Base-by-base conservation (phyloP, 1,140 invertebrate genomes). In the Planococcus citri region DNA sequence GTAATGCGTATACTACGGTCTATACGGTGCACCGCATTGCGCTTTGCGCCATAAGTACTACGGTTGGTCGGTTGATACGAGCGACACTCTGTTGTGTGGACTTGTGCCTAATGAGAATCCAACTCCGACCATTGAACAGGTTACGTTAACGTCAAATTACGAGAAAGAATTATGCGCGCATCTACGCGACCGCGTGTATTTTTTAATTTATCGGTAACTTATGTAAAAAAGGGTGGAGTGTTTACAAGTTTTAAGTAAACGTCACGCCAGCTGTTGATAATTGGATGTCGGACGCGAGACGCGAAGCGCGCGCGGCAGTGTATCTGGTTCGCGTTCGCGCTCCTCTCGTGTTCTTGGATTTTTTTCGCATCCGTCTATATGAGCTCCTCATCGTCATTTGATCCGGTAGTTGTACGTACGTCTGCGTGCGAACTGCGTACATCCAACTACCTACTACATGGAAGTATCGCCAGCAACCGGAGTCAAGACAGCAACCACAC, bases 61-160 rank as follows among this genome's bases (percentile, higher is more conserved):
- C n/a, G n/a, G n/a, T n/a, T n/a, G n/a, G n/a, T n/a, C n/a, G n/a
- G n/a, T n/a, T n/a, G n/a, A n/a, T n/a, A n/a, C n/a, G n/a, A n/a
- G 10, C 41, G 41, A 14, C 41, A 17, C 41, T 37, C 33, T 14
- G 33, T 14, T 14, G 33, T 8, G 33, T 37, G 14, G 6, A 51
- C 17, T 51, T 14, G 17, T n/a, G 12, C n/a, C 41, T 51, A 51
- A 51, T 51, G 41, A 51, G 41, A 51, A 17, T 6, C 41, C 17
- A 14, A 17, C 12, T 4, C 41, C 12, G 41, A 51, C 17, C 4
- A 51, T 51, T 17, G 41, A 51, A 51, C 41, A 51, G 41, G 41
- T 51, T 51, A 51, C 41, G 41, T 51, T 51, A 51, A 51, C 41
- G 41, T 51, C 41, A 51, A 51, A 51, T 51, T 51, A 51, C 41